phyloP scores from a whole-genome alignment of 2,888 invertebrate genomes.

The Tuta absoluta region DNA sequence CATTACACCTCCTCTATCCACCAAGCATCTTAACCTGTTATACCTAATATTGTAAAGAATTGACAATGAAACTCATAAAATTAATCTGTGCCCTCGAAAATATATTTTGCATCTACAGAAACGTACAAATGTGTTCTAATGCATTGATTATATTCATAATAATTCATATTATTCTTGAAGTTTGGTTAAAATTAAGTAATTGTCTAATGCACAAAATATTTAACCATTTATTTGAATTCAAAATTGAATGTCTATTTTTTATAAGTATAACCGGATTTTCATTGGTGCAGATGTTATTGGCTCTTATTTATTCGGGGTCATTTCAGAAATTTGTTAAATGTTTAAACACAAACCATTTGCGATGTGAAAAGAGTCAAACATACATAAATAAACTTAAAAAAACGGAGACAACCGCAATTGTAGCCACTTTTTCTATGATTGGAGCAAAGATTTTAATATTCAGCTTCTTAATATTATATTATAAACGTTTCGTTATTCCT shows the following conservation, averaged over 20 bases:
- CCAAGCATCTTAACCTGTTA: not conserved
- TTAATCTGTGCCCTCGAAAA: conserved; percentile 39
- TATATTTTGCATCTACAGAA: conserved; percentile 40
- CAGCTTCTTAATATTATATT: not conserved
- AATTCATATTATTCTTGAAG: not conserved
- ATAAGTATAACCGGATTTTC: not conserved
- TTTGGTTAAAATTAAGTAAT: not conserved
- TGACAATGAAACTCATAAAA: conserved; percentile 37
- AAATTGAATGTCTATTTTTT: not conserved
- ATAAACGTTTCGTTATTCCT: not conserved
- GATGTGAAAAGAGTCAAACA: conserved; percentile 25
- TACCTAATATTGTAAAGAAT: not conserved
- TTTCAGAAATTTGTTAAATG: not conserved
- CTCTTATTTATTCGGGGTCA: not conserved
- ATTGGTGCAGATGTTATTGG: not conserved
- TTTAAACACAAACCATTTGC: conserved; percentile 27
- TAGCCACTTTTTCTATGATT: not conserved
- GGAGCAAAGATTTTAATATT: not conserved
- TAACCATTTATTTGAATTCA: not conserved
- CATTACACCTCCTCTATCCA: not conserved
- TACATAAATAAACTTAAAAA: conserved; percentile 27
- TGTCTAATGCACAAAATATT: not conserved
- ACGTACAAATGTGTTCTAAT: conserved; percentile 21
- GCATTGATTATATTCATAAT: not conserved
- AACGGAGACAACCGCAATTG: conserved; percentile 18